These are phyloP conservation scores for Pseudachorutes palmiensis DNA, from an alignment of 1,140 invertebrate species.

Conservation along the genomic window DNA sequence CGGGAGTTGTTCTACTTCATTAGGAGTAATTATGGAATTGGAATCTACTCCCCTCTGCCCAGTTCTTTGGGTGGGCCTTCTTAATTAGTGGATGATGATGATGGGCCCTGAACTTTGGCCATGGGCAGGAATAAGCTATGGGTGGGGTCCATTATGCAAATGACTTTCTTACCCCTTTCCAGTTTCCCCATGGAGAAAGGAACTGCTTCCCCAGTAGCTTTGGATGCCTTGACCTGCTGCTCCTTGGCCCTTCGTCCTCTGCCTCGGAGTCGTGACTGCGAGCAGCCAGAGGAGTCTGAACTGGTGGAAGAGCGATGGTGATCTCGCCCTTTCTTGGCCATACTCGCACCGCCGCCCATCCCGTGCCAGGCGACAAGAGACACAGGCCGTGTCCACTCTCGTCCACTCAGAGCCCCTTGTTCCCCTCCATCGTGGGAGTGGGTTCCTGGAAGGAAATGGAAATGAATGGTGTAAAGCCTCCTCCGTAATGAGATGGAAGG, in stretches of 20 bases:
- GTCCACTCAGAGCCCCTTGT: background rate
- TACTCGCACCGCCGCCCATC: background rate
- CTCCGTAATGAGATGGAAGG: too few relatives aligned
- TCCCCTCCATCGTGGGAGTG: too few relatives aligned
- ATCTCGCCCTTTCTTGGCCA: background rate
- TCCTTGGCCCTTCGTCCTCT: background rate
- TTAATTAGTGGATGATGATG: too few relatives aligned
- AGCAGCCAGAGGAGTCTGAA: background rate
- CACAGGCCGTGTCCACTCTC: background rate
- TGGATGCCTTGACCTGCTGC: background rate
- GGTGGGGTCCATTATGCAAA: background rate
- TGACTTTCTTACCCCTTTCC: constrained; percentile 7
- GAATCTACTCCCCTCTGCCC: too few relatives aligned
- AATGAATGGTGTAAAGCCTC: too few relatives aligned
- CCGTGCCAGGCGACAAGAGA: too few relatives aligned
- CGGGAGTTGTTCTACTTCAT: too few relatives aligned
- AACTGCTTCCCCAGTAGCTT: background rate
- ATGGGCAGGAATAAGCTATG: background rate
- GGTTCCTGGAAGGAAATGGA: too few relatives aligned
- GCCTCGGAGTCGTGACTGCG: background rate
- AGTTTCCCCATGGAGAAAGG: constrained; percentile 12
- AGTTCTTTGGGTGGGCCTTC: too few relatives aligned
- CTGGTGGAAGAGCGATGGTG: constrained; percentile 10
- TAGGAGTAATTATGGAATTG: too few relatives aligned
- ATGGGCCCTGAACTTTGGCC: too few relatives aligned